Base-by-base conservation (phyloP, 2,888 invertebrate species). In the Xanthorhoe designata region DNA sequence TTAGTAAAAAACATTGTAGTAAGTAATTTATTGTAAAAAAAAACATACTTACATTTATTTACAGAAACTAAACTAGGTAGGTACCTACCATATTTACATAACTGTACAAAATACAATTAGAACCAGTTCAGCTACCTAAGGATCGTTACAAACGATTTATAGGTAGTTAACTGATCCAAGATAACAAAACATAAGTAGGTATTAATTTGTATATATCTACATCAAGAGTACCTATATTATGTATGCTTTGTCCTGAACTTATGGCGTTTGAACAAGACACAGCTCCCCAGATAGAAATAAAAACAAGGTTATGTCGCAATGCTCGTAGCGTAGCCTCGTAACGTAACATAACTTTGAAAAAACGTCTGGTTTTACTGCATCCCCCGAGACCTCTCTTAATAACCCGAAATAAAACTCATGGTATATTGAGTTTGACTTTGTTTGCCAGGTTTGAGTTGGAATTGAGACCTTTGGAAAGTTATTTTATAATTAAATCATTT, bases 281-380 rank as follows among this genome's bases (percentile, higher is more conserved):
- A 69, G 67, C 56, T 71, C 65, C 66, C 68, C 52, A 56, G 61
- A 63, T 59, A 56, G 69, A 71, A 67, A 72, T 72, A 74, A 74
- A 71, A 74, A 70, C 66, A 71, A 72, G 68, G 69, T 68, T 70
- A 70, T 65, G 70, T 70, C 57, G 69, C 68, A 71, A 64, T 67
- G 66, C 66, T 67, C 68, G 68, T 69, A 69, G 70, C 66, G 64
- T 69, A 70, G 70, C 66, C 64, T 68, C 68, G 68, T 71, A 69
- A 71, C 68, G 68, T 71, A 69, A 71, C 69, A 67, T 72, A 71
- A 70, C 66, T 68, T 64, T 50, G 60, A 64, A 69, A 66, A 67
- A 70, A 49, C 70, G 71, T 70, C 72, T 68, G 69, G 63, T 64
- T 72, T 71, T 74, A 68, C 65, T 72, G 67, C 67, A 62, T 59